Evolutionary conservation across 2,113 vertebrate species (phyloP).

Genomic region (Charadrius vociferus): DNA sequence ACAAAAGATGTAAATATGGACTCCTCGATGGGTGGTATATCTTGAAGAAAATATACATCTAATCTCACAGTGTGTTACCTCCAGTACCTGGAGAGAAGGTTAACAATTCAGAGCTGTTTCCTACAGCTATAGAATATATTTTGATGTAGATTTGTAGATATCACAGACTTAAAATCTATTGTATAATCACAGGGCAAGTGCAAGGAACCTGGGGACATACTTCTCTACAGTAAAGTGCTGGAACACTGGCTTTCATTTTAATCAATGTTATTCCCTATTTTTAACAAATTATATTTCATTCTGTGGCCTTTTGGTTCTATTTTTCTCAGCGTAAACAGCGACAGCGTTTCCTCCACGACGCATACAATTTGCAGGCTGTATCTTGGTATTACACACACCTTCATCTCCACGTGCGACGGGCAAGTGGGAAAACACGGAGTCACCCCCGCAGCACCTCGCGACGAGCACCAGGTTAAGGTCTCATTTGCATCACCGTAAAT

Average conservation of each 20-base stretch:
- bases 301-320: conserved; percentile 37
- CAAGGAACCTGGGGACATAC: conserved; percentile 71
- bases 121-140: conserved; percentile 81
- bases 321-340: conserved; percentile 42
- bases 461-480: not conserved
- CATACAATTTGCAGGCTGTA: not conserved
- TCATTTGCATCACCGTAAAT: not conserved
- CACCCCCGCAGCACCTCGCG: not conserved
- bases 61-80: conserved; percentile 84
- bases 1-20: conserved; percentile 88
- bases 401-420: not conserved
- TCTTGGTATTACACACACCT: not conserved
- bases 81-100: conserved; percentile 83
- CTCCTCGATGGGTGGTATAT: conserved; percentile 82
- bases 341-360: not conserved
- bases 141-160: conserved; percentile 83
- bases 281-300: conserved; percentile 71
- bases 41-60: conserved; percentile 88
- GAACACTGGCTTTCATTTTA: conserved; percentile 62
- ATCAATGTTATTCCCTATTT: conserved; percentile 59
- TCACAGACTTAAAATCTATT: conserved; percentile 82
- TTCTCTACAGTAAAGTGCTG: conserved; percentile 41
- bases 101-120: conserved; percentile 83
- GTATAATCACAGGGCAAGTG: conserved; percentile 77
- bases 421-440: not conserved